Evolutionary conservation across 2,888 invertebrate species (phyloP).

Genomic region (Formica aserva): DNA sequence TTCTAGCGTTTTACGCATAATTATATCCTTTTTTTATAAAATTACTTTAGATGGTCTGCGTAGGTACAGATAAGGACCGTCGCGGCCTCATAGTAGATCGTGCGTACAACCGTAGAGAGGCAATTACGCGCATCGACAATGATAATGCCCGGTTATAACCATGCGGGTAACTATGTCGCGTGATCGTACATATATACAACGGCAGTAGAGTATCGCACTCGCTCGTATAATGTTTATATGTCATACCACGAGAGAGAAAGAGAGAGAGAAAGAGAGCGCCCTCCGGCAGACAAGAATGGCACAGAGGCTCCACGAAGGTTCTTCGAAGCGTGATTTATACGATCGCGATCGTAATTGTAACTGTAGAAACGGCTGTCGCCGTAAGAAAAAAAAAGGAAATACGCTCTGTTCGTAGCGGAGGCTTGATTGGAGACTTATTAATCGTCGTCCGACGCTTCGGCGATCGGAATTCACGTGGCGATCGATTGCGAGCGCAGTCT

Average conservation of each 20-base stretch:
- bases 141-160: constrained; percentile 72
- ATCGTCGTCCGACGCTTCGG: constrained; percentile 25
- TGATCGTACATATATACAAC: constrained; percentile 36
- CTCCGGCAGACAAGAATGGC: constrained; percentile 15
- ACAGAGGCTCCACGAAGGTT: background rate
- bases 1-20: constrained; percentile 1
- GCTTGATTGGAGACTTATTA: constrained; percentile 23
- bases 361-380: background rate
- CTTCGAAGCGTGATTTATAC: constrained; percentile 25
- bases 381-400: background rate
- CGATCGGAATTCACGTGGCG: constrained; percentile 23
- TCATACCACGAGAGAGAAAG: constrained; percentile 39
- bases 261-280: background rate
- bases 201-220: constrained; percentile 47
- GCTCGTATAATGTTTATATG: constrained; percentile 67
- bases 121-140: constrained; percentile 73
- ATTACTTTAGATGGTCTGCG: background rate
- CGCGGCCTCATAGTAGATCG: constrained; percentile 27
- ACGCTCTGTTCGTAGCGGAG: background rate
- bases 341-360: constrained; percentile 34
- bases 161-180: constrained; percentile 72
- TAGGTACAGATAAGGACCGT: background rate
- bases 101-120: constrained; percentile 67
- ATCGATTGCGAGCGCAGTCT: constrained; percentile 10
- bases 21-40: background rate